A percentile compares a stretch with the other conserved stretches of the same genome.
phyloP scores from a whole-genome alignment of 64 coral and sea anemone genomes.

The Trachythela sp. region DNA sequence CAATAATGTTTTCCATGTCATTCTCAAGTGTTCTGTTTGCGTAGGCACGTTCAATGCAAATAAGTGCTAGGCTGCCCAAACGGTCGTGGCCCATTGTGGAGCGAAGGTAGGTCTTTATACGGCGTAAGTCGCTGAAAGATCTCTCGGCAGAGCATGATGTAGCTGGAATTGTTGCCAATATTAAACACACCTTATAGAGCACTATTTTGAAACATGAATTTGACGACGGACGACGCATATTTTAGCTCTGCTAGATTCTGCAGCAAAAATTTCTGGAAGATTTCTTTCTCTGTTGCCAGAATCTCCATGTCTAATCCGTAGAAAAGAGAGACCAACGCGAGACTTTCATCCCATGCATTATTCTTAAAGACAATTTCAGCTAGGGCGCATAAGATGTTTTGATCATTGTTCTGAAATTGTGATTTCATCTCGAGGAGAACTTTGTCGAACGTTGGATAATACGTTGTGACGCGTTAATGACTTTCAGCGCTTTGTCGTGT shows the following conservation, averaged over 20 bases:
- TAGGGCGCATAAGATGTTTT: slow-evolving; percentile 32
- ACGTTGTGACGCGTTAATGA: slow-evolving; percentile 31
- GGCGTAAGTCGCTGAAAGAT: neutral
- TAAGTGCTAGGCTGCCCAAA: neutral
- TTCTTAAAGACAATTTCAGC: neutral
- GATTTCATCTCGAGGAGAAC: slow-evolving; percentile 34
- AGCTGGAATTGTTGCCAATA: neutral
- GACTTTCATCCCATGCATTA: neutral
- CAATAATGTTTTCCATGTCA: neutral
- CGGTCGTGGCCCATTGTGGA: neutral
- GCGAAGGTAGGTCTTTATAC: neutral
- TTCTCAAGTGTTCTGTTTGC: neutral
- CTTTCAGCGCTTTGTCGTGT: slow-evolving; percentile 12
- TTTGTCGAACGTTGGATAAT: slow-evolving; percentile 44
- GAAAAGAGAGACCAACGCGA: neutral
- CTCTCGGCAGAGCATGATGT: neutral
- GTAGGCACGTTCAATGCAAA: neutral
- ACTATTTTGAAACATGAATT: neutral
- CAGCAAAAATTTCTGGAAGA: neutral
- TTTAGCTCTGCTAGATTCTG: neutral
- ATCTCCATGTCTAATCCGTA: neutral
- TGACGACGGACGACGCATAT: neutral
- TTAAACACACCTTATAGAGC: neutral
- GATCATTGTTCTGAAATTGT: slow-evolving; percentile 34
- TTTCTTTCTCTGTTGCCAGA: neutral